These are phyloP conservation scores for Bursaphelenchus mucronatus DNA, from an alignment of 1,140 invertebrate genomes.

Conservation along the genomic window DNA sequence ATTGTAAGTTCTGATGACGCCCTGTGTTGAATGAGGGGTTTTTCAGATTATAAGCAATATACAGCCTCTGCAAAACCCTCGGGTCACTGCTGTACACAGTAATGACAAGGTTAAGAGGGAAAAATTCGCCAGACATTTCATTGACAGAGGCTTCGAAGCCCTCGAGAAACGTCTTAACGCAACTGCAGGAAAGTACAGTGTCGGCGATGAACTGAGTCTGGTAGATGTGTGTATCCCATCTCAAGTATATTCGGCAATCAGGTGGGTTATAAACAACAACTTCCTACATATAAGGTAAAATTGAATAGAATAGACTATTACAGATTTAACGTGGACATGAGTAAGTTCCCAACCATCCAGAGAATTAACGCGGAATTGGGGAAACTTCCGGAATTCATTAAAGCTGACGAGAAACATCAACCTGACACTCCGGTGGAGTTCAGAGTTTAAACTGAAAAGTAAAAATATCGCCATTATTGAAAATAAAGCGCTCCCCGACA, in stretches of 20 bases:
- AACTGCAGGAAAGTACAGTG: conserved; percentile 82
- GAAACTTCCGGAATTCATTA: conserved; percentile 79
- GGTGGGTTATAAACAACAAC: conserved; percentile 63
- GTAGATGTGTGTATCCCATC: conserved; percentile 91
- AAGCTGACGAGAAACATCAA: conserved; percentile 79
- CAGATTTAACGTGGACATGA: conserved; percentile 83
- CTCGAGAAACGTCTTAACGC: conserved; percentile 79
- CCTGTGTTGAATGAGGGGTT: background rate
- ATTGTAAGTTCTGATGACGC: conserved; percentile 15
- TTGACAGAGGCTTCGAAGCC: conserved; percentile 76
- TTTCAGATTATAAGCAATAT: conserved; percentile 51
- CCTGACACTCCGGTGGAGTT: conserved; percentile 68
- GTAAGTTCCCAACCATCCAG: conserved; percentile 79
- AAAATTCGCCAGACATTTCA: conserved; percentile 84
- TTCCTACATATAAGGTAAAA: background rate
- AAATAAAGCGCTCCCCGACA: too few species aligned
- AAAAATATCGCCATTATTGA: too few species aligned
- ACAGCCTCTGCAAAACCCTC: conserved; percentile 82
- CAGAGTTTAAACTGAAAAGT: background rate
- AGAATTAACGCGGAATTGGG: conserved; percentile 71
- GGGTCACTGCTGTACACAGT: conserved; percentile 71
- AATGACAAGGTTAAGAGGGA: conserved; percentile 31
- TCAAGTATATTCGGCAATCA: conserved; percentile 82
- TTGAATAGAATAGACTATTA: conserved; percentile 8
- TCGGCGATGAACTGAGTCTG: conserved; percentile 84